Evolutionary conservation across 1,140 invertebrate species (phyloP).

Genomic region (Maniola jurtina): DNA sequence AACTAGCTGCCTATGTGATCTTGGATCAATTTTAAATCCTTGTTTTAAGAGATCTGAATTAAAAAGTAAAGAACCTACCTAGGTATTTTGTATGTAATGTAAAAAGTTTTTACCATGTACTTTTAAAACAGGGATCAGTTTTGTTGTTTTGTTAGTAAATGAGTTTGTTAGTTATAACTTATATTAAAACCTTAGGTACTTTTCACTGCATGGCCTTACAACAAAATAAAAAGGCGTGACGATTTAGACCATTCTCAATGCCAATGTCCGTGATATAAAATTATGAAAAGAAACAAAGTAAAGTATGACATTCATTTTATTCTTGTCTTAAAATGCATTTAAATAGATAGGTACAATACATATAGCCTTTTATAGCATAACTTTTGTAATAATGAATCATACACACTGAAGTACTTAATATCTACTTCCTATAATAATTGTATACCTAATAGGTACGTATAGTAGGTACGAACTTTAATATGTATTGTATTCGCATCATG

Average conservation of each 20-base stretch:
- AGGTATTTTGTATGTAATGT: no score
- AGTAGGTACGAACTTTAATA: no score
- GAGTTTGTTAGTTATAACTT: background rate
- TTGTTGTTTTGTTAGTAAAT: background rate
- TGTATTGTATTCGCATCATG: no score
- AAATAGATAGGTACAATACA: background rate
- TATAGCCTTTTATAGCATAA: background rate
- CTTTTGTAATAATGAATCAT: no score
- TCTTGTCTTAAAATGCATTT: background rate
- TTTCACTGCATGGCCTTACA: conserved; percentile 29
- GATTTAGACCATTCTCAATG: conserved; percentile 29
- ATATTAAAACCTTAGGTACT: conserved; percentile 6
- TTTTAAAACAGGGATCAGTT: no score
- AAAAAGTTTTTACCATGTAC: no score
- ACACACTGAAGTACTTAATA: no score
- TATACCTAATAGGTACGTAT: no score
- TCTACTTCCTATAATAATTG: background rate
- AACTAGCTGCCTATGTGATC: no score
- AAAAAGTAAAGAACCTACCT: no score
- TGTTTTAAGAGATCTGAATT: no score
- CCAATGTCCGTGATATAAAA: conserved; percentile 26
- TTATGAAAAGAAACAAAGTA: conserved; percentile 25
- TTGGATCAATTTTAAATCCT: no score
- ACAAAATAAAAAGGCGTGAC: conserved; percentile 29
- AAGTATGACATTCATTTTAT: conserved; percentile 2